Percentiles rank a stretch among this genome's conserved stretches.
Conservation (phyloP, 2,113 vertebrate genomes). For the Isichthys henryi region DNA sequence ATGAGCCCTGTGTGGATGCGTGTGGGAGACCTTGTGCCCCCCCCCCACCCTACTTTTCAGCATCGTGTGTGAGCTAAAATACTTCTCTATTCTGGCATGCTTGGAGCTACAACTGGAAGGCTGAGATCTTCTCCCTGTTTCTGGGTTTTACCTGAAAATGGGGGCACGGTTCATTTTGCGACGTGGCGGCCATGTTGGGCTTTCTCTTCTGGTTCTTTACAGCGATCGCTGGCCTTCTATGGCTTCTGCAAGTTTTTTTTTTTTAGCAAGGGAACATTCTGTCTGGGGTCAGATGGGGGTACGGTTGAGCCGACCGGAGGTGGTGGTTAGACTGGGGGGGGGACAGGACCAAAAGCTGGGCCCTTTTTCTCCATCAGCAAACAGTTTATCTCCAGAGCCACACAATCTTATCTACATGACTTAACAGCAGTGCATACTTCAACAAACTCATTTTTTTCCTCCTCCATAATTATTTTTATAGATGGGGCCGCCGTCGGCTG, state of each 20-base stretch:
- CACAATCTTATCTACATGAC: slow-evolving; percentile 2
- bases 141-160: background rate
- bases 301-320: background rate
- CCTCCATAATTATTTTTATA: slow-evolving; percentile 2
- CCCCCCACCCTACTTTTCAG: background rate
- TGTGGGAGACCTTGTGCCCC: background rate
- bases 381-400: background rate
- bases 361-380: slow-evolving; percentile 6
- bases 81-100: background rate
- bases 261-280: background rate
- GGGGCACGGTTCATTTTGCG: background rate
- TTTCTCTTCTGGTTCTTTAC: background rate
- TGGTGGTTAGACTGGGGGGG: background rate
- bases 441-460: slow-evolving; percentile 8
- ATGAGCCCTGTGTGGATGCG: background rate
- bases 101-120: background rate
- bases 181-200: background rate
- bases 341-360: background rate
- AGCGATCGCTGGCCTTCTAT: background rate
- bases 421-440: slow-evolving; percentile 21
- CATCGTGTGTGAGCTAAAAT: background rate
- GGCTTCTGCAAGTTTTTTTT: background rate
- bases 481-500: background rate
- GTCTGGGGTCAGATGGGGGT: background rate
- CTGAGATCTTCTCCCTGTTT: background rate